Evolutionary conservation across 2,113 vertebrate genomes (phyloP).

Genomic region (Nothobranchius kuhntae): DNA sequence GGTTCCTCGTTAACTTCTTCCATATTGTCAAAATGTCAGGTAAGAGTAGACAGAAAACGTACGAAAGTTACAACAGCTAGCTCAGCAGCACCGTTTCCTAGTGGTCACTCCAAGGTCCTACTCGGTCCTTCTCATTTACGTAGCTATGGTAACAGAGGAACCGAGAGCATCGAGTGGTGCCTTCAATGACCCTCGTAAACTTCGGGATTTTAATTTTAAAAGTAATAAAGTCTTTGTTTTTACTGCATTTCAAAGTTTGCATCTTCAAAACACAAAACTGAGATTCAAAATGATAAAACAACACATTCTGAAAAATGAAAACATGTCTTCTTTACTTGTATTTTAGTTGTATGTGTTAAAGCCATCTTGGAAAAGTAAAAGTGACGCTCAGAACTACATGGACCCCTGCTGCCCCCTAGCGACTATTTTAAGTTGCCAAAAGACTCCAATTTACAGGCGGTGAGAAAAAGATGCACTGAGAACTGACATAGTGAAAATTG

Average conservation of each 20-base stretch:
- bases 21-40: conserved; percentile 31
- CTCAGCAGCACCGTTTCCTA: background rate
- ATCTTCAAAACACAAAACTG: background rate
- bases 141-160: conserved; percentile 42
- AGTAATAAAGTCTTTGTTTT: background rate
- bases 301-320: background rate
- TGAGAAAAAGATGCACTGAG: background rate
- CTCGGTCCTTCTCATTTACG: background rate
- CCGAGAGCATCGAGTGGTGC: background rate
- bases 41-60: rapidly evolving
- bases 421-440: background rate
- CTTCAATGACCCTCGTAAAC: conserved; percentile 8
- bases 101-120: too few relatives aligned
- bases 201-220: background rate
- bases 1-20: conserved; percentile 8
- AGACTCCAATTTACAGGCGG: too few relatives aligned
- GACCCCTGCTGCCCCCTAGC: conserved; percentile 30
- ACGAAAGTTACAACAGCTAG: background rate
- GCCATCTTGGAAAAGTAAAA: background rate
- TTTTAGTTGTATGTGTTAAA: too few relatives aligned
- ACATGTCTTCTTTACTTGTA: background rate
- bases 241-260: background rate
- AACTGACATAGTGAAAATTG: background rate
- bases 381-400: background rate
- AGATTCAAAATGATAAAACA: background rate